Base-by-base conservation (phyloP, 1,140 invertebrate species). In the Patella vulgata region DNA sequence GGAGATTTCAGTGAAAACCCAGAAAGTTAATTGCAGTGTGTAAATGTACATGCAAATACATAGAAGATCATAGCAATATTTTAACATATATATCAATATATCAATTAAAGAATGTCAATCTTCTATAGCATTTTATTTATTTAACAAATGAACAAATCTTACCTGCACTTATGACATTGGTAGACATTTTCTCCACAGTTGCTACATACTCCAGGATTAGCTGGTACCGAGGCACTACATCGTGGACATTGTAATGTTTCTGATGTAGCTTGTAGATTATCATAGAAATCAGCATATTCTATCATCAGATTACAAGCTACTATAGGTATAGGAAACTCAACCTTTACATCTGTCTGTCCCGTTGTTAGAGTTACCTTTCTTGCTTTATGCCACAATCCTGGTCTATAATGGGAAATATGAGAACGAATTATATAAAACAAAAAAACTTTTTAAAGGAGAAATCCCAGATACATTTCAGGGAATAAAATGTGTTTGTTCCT, bases 141-240 rank as follows among this genome's bases (percentile, higher is more conserved):
- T n/a, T n/a, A n/a, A n/a, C n/a, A n/a, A n/a, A 42, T 62, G 6
- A 1, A 17, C 21, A 40, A 2, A 39, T 43, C 61, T 75, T 75
- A 90, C 89, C 94, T 90, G 86, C 95, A 98, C 84, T 98, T 98
- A 83, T 97, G 94, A 81, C 96, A 98, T 76, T 99, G 97, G 83
- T 96, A 99, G 0, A 98, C 97, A 83, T 99, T 99, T 82, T 99
- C 97, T 2, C 96, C 97, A 81, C 97, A 99, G 81, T 98, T 98
- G 0, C 91, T 91, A 80, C 97, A 99, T 0, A 99, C 95, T 1
- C 97, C 97, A 0, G 97, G 96, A 86, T 97, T 97, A 0, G 97
- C 94, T 0, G 95, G 95, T 0, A 99, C 84, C 4, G 94, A 95
- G 6, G 96, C 94, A 63, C 93, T 96, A 81, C 96, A 99, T 5